Base-by-base conservation (phyloP, 2,888 invertebrate genomes). In the Torymus texanus region DNA sequence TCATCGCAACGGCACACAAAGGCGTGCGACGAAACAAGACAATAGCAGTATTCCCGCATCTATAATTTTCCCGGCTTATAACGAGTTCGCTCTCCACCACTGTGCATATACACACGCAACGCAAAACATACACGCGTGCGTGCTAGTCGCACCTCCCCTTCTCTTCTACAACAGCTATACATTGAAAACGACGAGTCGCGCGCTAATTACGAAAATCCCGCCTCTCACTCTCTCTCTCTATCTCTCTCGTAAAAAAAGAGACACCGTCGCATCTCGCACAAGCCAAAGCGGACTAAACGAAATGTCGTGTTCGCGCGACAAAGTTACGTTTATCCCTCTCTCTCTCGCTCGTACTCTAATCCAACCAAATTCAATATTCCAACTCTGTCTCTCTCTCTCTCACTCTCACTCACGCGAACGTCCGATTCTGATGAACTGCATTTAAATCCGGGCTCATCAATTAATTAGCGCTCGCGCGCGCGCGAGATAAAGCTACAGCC, bases 401-500 rank as follows among this genome's bases (percentile, higher is more conserved):
- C 5, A 16, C 51, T 51, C 16, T 2, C 12, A 21, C 18, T 11
- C 56, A n/a, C 24, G 18, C 51, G 50, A 59, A 55, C 62, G 75
- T 75, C 78, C 78, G 75, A 75, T 76, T 65, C 68, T 82, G 81
- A 75, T 77, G 76, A 83, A 81, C 77, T 83, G 84, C 84, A 84
- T 85, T 84, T 84, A 84, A 84, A 84, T 84, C 83, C 83, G 63
- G 82, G 83, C 84, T 87, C 85, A 87, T 86, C 86, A 88, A 88
- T 88, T 88, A 89, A 88, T 89, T 89, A 88, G 87, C 85, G 83
- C 84, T 58, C 16, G 65, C 12, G 87, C 85, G 83, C 84, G 58
- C 14, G 65, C 12, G 77, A 62, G 62, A 18, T n/a, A 41, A 50
- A 50, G 29, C 59, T 18, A 18, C 29, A 29, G 21, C 41, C 50